phyloP scores from a whole-genome alignment of 2,797 vertebrate species.

The Crax fasciolata region DNA sequence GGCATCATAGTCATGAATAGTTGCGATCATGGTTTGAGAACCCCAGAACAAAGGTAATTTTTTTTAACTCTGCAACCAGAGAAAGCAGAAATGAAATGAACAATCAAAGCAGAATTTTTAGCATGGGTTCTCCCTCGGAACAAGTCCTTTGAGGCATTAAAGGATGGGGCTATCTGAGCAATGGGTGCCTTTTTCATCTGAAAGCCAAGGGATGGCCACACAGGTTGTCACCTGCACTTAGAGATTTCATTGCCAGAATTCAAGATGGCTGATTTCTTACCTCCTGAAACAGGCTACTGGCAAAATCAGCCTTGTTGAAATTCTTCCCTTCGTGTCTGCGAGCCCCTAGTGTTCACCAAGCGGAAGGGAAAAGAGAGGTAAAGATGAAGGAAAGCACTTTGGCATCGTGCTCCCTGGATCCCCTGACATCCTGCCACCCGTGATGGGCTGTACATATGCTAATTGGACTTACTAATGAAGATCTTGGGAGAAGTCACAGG shows the following conservation, averaged over 20 bases:
- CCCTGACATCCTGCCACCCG: not conserved
- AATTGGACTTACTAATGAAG: conserved; percentile 48
- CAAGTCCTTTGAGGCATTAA: not conserved
- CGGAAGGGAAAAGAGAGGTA: not conserved
- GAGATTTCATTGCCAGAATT: not conserved
- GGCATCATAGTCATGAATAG: not conserved
- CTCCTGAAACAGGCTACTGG: not conserved
- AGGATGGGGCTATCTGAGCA: not conserved
- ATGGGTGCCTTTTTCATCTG: not conserved
- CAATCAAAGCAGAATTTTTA: not conserved
- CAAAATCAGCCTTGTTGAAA: not conserved
- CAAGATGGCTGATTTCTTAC: conserved; percentile 18
- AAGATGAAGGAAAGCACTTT: not conserved
- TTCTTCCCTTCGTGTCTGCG: not conserved
- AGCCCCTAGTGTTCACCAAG: not conserved
- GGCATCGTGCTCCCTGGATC: not conserved
- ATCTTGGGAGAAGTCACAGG: conserved; percentile 27
- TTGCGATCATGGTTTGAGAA: not conserved
- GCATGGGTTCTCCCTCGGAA: not conserved
- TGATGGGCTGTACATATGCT: not conserved
- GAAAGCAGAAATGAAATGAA: not conserved
- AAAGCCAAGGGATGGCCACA: not conserved
- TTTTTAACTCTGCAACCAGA: not conserved
- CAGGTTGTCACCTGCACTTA: not conserved
- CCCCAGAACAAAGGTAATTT: not conserved